phyloP scores from a whole-genome alignment of 2,797 vertebrate species.

The Lithobates sylvaticus region DNA sequence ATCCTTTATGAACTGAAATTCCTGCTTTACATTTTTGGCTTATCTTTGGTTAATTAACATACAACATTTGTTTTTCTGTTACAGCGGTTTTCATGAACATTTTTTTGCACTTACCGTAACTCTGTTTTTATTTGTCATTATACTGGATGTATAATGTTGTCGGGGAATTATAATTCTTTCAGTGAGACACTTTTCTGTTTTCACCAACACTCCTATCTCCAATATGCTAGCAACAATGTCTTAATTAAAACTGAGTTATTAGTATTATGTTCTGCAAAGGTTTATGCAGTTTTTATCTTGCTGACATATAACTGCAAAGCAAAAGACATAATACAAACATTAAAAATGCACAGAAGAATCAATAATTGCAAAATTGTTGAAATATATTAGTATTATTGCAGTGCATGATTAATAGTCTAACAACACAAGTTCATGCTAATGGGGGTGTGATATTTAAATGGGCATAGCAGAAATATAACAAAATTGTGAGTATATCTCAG shows the following conservation, averaged over 20 bases:
- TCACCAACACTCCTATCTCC: neutral
- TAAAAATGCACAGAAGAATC: constrained; percentile 26
- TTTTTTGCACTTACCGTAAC: neutral
- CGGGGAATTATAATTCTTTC: neutral
- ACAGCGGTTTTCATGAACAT: neutral
- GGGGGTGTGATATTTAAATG: too few species aligned
- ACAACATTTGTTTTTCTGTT: neutral
- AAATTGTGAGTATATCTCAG: too few species aligned
- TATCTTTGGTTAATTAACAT: neutral
- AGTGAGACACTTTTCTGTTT: neutral
- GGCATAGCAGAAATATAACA: too few species aligned
- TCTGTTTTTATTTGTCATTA: constrained; percentile 1
- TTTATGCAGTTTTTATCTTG: constrained; percentile 20
- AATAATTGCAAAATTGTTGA: constrained; percentile 25
- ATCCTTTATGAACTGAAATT: too few species aligned
- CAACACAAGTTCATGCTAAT: neutral
- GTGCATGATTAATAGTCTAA: constrained; percentile 16
- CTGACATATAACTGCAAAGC: constrained; percentile 24
- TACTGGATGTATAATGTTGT: neutral
- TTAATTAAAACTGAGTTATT: constrained; percentile 42
- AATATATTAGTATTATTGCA: constrained; percentile 6
- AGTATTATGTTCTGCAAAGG: constrained; percentile 9
- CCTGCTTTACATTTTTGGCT: neutral
- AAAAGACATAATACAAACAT: constrained; percentile 23
- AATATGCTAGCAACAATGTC: constrained; percentile 5